Base-by-base conservation (phyloP, 2,888 invertebrate species). In the Harpagoxenus sublaevis region DNA sequence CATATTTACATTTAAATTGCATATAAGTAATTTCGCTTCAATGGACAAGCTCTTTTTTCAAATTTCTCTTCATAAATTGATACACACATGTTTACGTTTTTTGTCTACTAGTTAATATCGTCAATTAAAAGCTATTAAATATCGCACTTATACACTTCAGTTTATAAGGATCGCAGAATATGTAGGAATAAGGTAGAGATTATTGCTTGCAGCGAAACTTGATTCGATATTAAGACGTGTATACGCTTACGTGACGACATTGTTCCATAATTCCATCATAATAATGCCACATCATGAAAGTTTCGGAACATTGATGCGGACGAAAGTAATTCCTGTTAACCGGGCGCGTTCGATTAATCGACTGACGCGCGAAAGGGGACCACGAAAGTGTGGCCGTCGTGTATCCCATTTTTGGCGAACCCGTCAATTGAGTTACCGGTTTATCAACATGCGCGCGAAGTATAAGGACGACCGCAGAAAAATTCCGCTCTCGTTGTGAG, bases 371-470 rank as follows among this genome's bases (percentile, higher is more conserved):
- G 81, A 84, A 65, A 79, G 84, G 65, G 35, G 84, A 84, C 28
- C 79, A 53, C 70, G 78, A 78, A 70, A 70, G 48, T 42, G 51
- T 39, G 35, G 28, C 23, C 55, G 23, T n/a, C 45, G 35, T 39
- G 15, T 35, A 55, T 15, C 8, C 84, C 84, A 55, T 83, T 83
- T 85, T 85, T 82, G 84, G 83, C 23, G 12, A 55, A 55, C 74
- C 63, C 74, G 35, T 82, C 74, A 83, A 82, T 83, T 28, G 70
- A 57, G 63, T 63, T 84, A 84, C 84, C 84, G 84, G 84, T 84
- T 84, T 79, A 73, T 66, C 78, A 55, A 71, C 71, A 48, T 45
- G 62, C 51, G n/a, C 62, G 65, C 15, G 53, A 28, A 51, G 31
- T 35, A 78, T 78, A 78, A 79, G 79, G 70, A 62, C 42, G 68